Evolutionary conservation across 2,113 vertebrate species (phyloP), one percentile per base, ranked within the genome.

Genomic region (Junco hyemalis): DNA sequence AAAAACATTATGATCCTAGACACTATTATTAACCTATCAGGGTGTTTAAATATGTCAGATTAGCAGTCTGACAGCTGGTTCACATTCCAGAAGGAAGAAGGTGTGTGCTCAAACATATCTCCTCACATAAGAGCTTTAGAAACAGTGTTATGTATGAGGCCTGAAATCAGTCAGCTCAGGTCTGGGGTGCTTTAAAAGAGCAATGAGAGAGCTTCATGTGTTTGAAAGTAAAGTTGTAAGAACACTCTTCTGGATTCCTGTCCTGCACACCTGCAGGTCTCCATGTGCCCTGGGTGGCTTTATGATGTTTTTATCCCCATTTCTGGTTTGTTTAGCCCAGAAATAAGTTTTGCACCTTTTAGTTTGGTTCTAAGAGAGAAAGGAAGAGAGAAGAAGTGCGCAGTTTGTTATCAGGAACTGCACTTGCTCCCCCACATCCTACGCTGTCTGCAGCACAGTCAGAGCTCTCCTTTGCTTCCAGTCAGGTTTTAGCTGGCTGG

Each of bases 1-100:
- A 80, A 57, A 86, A 71, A 51, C 48, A 42, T 86, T 95, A 44
- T 77, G 89, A 93, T 93, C 60, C 50, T n/a, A 92, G 77, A 88
- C 53, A n/a, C 69, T 90, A 54, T 61, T 81, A 94, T 88, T 93
- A 95, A 92, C 71, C 76, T 80, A 81, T 90, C 78, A 81, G 50
- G 38, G 28, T 93, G 57, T 93, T 91, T 87, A 86, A 93, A 48
- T 94, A 65, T 69, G 87, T 86, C 90, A 90, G 56, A 90, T 94
- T 63, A 92, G 85, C 68, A 93, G 22, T 61, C 60, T 96, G 93
- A 92, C 82, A 95, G 92, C 50, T 96, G 73, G 63, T 92, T 92
- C 65, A 56, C 56, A 54, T 14, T 68, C 45, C 53, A 88, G 69
- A 60, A 88, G 54, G 59, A 42, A 68, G 86, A 91, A 90, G 33